phyloP scores from a whole-genome alignment of 2,888 invertebrate species.

The Oxycera nigricornis region DNA sequence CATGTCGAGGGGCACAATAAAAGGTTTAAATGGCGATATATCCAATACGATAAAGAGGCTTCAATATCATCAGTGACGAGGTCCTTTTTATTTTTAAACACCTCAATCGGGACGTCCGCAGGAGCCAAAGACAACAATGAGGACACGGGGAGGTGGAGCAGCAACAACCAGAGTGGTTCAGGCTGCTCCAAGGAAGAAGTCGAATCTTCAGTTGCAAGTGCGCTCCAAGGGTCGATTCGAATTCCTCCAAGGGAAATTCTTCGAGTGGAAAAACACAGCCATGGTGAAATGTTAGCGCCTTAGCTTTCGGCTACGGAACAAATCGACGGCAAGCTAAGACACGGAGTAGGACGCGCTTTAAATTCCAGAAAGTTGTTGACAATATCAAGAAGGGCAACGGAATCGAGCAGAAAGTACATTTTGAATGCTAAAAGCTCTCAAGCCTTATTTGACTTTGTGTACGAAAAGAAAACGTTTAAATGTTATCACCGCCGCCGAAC shows the following conservation, averaged over 20 bases:
- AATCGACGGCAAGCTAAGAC: not conserved
- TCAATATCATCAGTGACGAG: constrained; percentile 12
- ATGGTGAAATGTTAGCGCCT: not conserved
- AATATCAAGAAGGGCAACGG: constrained; percentile 31
- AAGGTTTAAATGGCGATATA: constrained; percentile 13
- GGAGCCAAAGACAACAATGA: too few relatives aligned
- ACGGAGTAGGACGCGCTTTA: constrained; percentile 11
- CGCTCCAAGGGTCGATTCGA: constrained; percentile 17
- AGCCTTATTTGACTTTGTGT: constrained; percentile 37
- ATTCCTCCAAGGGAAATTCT: constrained; percentile 25
- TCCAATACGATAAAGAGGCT: constrained; percentile 27
- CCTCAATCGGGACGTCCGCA: not conserved
- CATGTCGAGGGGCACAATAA: not conserved
- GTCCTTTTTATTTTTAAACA: constrained; percentile 19
- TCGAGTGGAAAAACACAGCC: constrained; percentile 39
- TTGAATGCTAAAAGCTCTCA: constrained; percentile 37
- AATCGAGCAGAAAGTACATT: constrained; percentile 34
- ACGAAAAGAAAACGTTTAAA: constrained; percentile 37
- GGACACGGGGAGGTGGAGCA: too few relatives aligned
- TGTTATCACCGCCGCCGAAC: constrained; percentile 34
- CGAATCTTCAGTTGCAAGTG: not conserved
- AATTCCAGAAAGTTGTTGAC: constrained; percentile 33
- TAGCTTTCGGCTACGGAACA: not conserved
- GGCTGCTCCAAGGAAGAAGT: not conserved
- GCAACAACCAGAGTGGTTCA: too few relatives aligned